Base-by-base conservation (phyloP, 2,113 vertebrate genomes). In the Candoia aspera region DNA sequence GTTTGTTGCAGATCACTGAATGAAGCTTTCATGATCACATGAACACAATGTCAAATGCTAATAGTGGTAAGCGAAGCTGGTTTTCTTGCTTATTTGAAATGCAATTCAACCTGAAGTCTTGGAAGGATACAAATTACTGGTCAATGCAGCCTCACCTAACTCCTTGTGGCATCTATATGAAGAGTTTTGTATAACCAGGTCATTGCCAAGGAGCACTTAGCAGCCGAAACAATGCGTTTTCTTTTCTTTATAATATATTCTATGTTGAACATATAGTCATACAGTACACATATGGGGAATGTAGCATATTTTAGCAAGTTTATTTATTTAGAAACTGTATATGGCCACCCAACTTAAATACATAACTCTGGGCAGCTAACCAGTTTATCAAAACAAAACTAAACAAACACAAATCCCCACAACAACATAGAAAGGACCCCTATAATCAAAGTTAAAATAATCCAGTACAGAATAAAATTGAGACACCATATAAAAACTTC, bases 121-220 rank as follows among this genome's bases (percentile, higher is more conserved):
- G 57, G 87, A 62, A 33, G 86, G 49, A 23, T n/a, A 91, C 26
- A 62, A 85, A 53, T 62, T 84, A 19, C 60, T 57, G 37, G 42
- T 19, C 62, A 54, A 57, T 84, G n/a, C 73, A 54, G 2, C 64
- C n/a, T 53, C 29, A 10, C n/a, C 42, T 84, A 17, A 88, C 26
- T n/a, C 37, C 64, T 15, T 29, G 73, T 26, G 64, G 4, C 19
- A 11, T 49, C 42, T 15, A 84, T 62, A 62, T 62, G 92, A 91
- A 29, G 15, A 90, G 1, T 23, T 94, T 92, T 93, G n/a, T 94
- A 84, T 92, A 93, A 91, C 85, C 90, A 84, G 83, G 4, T 33
- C 87, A 91, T 88, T 93, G 57, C 54, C 8, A 19, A 37, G 92
- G 95, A n/a, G 57, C 68, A 86, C 42, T 94, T 91, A 86, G 33